phyloP scores from a whole-genome alignment of 2,797 vertebrate species.

The Notolepis coatsorum region DNA sequence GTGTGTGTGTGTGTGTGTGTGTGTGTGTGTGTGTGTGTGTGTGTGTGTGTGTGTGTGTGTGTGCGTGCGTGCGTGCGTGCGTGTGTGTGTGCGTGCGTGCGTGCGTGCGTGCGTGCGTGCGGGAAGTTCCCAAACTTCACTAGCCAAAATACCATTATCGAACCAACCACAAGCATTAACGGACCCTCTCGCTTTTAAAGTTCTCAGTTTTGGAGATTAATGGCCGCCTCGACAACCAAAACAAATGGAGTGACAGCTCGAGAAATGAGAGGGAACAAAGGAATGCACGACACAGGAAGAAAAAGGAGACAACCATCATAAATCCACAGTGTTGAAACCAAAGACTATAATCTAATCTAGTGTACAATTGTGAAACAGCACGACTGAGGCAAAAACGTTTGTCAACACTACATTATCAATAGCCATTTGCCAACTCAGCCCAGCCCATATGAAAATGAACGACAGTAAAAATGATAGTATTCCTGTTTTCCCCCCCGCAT shows the following conservation, averaged over 20 bases:
- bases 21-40: conserved; percentile 11
- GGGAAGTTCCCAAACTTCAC: conserved; percentile 43
- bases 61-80: conserved; percentile 48
- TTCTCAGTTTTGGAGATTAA: conserved; percentile 50
- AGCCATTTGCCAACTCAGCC: no score
- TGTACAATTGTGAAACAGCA: neutral
- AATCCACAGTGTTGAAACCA: conserved; percentile 10
- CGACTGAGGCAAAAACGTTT: neutral
- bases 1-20: conserved; percentile 2
- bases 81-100: conserved; percentile 44
- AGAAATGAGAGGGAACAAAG: conserved; percentile 6
- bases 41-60: conserved; percentile 1
- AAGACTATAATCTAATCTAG: neutral
- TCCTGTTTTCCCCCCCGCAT: no score
- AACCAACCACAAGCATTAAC: conserved; percentile 42
- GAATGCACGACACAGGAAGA: neutral
- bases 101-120: neutral
- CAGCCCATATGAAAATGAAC: no score
- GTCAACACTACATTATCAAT: conserved; percentile 33
- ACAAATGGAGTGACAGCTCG: conserved; percentile 19
- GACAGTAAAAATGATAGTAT: no score
- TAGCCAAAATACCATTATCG: conserved; percentile 56
- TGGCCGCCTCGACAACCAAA: conserved; percentile 35
- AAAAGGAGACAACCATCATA: conserved; percentile 1
- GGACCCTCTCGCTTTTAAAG: conserved; percentile 18